These are phyloP conservation scores for Glyphotaelius pellucidus DNA, from an alignment of 2,888 invertebrate species.

Conservation along the genomic window DNA sequence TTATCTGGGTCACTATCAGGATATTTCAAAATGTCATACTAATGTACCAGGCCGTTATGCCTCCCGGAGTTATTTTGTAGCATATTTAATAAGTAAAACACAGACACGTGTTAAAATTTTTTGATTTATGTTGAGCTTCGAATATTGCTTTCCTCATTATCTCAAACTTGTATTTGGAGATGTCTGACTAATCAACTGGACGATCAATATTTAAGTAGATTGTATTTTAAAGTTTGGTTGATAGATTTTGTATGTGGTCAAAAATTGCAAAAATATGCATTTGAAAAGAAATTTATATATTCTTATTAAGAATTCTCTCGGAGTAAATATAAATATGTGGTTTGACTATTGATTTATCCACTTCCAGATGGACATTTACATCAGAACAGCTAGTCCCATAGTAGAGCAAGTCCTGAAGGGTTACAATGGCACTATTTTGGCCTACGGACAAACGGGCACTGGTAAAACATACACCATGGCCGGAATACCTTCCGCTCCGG, in stretches of 20 bases:
- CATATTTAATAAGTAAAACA: too few species aligned
- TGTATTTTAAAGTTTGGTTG: background rate
- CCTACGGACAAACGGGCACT: conserved; percentile 96
- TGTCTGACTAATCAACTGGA: too few species aligned
- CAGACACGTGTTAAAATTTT: too few species aligned
- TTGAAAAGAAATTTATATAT: background rate
- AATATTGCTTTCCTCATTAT: too few species aligned
- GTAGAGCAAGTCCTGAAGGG: conserved; percentile 97
- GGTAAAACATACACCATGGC: conserved; percentile 99
- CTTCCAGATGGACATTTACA: conserved; percentile 92
- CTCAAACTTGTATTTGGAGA: too few species aligned
- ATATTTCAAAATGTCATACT: too few species aligned
- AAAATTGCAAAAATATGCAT: background rate
- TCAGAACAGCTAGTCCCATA: conserved; percentile 96
- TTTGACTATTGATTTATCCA: background rate
- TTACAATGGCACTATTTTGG: conserved; percentile 96
- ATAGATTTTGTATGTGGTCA: background rate
- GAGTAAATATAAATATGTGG: background rate
- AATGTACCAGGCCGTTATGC: too few species aligned
- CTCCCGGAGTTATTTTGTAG: too few species aligned
- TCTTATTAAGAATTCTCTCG: background rate
- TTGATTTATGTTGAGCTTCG: too few species aligned
- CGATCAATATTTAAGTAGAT: too few species aligned
- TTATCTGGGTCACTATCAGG: too few species aligned
- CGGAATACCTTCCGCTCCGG: conserved; percentile 91